Evolutionary conservation across 2,888 invertebrate genomes (phyloP).

Genomic region (Lacanobia oleracea): DNA sequence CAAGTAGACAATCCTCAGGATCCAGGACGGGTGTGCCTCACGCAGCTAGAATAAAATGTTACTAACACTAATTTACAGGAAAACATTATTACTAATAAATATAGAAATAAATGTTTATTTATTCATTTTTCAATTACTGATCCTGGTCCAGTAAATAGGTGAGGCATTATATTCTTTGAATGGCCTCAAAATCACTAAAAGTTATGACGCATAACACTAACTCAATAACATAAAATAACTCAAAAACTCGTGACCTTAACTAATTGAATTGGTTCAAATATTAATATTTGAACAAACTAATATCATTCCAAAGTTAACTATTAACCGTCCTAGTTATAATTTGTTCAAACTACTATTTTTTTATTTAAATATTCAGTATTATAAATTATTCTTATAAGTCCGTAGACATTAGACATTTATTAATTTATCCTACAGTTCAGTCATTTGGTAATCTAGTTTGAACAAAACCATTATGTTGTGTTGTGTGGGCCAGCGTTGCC

Average conservation of each 20-base stretch:
- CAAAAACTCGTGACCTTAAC: not conserved
- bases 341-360: not conserved
- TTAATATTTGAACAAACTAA: not conserved
- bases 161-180: not conserved
- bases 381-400: constrained; percentile 4
- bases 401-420: not conserved
- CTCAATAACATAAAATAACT: constrained; percentile 1
- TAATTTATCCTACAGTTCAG: constrained; percentile 10
- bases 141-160: no score
- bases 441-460: not conserved
- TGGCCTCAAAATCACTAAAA: not conserved
- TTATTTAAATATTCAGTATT: not conserved
- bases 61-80: no score
- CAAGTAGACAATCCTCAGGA: no score
- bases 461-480: not conserved
- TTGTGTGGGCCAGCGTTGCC: no score
- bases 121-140: no score
- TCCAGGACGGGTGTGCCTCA: no score
- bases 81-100: no score
- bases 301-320: not conserved
- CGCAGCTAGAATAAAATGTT: no score
- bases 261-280: not conserved
- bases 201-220: not conserved
- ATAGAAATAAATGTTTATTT: no score
- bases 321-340: not conserved